phyloP scores from a whole-genome alignment of 2,113 vertebrate species.

The Gnathonemus longibarbis region DNA sequence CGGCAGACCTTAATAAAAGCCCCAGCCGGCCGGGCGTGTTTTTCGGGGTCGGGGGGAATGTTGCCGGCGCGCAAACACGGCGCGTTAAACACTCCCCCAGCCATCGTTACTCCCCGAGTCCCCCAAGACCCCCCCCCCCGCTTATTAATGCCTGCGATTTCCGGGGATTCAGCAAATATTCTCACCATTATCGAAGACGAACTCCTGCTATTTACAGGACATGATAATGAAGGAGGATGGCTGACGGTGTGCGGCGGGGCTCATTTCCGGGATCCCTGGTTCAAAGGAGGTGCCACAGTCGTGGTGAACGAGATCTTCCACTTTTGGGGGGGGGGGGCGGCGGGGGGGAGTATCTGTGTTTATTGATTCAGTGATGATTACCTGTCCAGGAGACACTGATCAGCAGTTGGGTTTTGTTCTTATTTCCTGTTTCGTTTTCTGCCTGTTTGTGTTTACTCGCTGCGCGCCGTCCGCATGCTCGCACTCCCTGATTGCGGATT shows the following conservation, averaged over 20 bases:
- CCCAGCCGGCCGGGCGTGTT: not conserved
- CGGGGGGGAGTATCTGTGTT: not conserved
- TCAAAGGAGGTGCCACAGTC: conserved; percentile 36
- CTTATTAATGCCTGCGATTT: conserved; percentile 85
- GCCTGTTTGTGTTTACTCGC: not conserved
- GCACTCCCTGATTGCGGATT: not conserved
- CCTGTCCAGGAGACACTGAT: not conserved
- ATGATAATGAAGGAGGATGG: conserved; percentile 72
- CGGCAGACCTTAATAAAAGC: conserved; percentile 14
- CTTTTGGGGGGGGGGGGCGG: not conserved
- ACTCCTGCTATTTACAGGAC: conserved; percentile 75
- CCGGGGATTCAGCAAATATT: conserved; percentile 75
- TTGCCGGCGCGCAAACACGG: conserved; percentile 60
- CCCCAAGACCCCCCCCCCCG: conserved; percentile 67
- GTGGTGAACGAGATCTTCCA: conserved; percentile 31
- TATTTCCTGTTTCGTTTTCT: not conserved
- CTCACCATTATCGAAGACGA: conserved; percentile 73
- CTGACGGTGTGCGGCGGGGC: conserved; percentile 58
- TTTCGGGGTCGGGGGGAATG: conserved; percentile 36
- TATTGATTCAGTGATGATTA: not conserved
- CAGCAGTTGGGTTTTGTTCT: not conserved
- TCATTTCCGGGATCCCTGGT: conserved; percentile 58
- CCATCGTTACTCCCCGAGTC: conserved; percentile 70
- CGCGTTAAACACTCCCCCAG: conserved; percentile 67
- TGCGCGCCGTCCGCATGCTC: too few species aligned